Evolutionary conservation across 2,797 vertebrate species (phyloP), one percentile per base, ranked within the genome.

Genomic region (Onychomys arenicola): DNA sequence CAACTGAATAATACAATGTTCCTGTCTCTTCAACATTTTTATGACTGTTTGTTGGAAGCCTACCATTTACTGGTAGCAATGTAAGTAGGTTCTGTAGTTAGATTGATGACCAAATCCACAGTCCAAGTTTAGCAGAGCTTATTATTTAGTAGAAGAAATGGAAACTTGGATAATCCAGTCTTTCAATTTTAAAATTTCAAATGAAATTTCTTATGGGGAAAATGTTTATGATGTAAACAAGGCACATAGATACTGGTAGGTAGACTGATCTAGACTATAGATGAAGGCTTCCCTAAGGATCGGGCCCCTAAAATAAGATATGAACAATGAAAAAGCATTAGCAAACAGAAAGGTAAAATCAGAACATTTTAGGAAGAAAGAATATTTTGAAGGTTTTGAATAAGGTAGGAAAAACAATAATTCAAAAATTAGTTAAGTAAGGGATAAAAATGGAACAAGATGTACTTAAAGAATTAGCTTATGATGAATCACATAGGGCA

Each of bases 11-110:
- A 19, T 5, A 88, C 43, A 46, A 57, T 78, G 23, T 82, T 3
- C 43, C n/a, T 85, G 40, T 49, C 43, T 67, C 95, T 94, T 93
- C 5, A 67, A 77, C 5, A 61, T 83, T 89, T 65, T 91, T 95
- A 34, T 92, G 52, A 87, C 27, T 69, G 23, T 86, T 59, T 83
- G 0, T 81, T 82, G 34, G 61, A 89, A 86, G 49, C 34, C 23
- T 89, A 55, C 19, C 3, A 59, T 67, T 65, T 49, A 5, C 19
- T n/a, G 8, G 5, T 76, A n/a, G 13, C 55, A 63, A 16, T 32
- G 57, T 57, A 40, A 6, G 9, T 76, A 49, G 5, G 8, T 4
- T 37, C 3, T 87, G 16, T 10, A 37, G 29, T 49, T 90, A 85
- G 4, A 94, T 78, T 3, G 5, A 5, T 52, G 29, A 87, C 34